Evolutionary conservation across 2,797 vertebrate genomes (phyloP).

Genomic region (Adelosebastes latens): DNA sequence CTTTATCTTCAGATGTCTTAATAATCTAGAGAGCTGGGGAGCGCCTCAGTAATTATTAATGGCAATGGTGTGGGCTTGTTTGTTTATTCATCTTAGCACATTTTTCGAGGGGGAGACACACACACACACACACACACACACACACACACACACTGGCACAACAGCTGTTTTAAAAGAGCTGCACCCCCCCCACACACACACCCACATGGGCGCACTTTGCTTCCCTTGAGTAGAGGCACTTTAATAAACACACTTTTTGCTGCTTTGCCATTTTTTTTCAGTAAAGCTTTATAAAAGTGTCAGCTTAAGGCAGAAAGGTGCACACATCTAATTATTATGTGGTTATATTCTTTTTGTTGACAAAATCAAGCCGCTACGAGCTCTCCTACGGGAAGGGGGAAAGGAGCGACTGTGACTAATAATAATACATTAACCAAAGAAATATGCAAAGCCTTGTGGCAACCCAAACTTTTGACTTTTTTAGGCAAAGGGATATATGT

Average conservation of each 20-base stretch:
- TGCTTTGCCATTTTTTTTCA: conserved; percentile 46
- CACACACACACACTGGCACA: conserved; percentile 24
- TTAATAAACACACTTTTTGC: conserved; percentile 71
- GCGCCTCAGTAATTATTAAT: conserved; percentile 58
- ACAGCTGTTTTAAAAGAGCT: conserved; percentile 53
- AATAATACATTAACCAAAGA: conserved; percentile 47
- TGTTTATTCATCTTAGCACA: conserved; percentile 54
- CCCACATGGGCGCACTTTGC: conserved; percentile 5
- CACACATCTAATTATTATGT: conserved; percentile 55
- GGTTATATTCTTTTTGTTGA: conserved; percentile 62
- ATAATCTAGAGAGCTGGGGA: conserved; percentile 37
- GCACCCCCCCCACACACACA: background rate
- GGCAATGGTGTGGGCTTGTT: conserved; percentile 37
- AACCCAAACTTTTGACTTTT: conserved; percentile 31
- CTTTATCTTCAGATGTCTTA: conserved; percentile 37
- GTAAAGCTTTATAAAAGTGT: conserved; percentile 58
- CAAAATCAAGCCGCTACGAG: conserved; percentile 36
- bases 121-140: conserved; percentile 31
- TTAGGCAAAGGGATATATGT: background rate
- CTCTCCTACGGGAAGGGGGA: conserved; percentile 32
- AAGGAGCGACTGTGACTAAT: conserved; percentile 53
- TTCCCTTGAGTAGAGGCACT: conserved; percentile 44
- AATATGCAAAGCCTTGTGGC: conserved; percentile 54
- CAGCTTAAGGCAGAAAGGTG: conserved; percentile 54
- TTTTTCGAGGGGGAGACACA: conserved; percentile 1